A percentile compares a stretch with the other conserved stretches of the same genome.
Evolutionary conservation across 2,888 invertebrate genomes (phyloP).

Genomic region (Coelopa pilipes): DNA sequence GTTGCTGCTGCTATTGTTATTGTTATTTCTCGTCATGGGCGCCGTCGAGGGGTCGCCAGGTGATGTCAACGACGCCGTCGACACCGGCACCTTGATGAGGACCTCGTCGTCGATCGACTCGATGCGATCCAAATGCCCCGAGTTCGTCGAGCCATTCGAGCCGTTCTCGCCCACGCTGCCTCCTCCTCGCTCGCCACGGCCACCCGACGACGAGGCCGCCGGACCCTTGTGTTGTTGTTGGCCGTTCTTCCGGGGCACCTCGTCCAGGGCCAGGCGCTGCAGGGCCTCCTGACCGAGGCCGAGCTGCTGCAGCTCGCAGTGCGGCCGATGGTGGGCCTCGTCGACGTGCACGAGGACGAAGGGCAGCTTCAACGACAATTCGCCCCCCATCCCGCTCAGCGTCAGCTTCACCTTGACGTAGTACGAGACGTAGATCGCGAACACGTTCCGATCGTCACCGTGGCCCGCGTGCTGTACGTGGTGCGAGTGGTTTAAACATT

Average conservation of each 20-base stretch:
- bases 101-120: conserved; percentile 57
- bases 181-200: background rate
- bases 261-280: conserved; percentile 55
- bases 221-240: background rate
- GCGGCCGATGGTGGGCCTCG: conserved; percentile 50
- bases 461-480: conserved; percentile 61
- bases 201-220: background rate
- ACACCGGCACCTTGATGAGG: conserved; percentile 52
- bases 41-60: conserved; percentile 23
- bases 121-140: conserved; percentile 51
- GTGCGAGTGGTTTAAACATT: conserved; percentile 11
- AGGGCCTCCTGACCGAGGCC: conserved; percentile 44
- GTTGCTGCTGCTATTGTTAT: conserved; percentile 26
- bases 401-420: conserved; percentile 88
- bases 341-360: conserved; percentile 79
- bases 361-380: conserved; percentile 81
- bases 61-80: conserved; percentile 38
- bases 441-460: conserved; percentile 81
- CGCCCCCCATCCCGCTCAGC: conserved; percentile 84
- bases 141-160: conserved; percentile 1
- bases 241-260: conserved; percentile 53
- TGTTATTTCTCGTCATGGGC: conserved; percentile 17
- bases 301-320: background rate
- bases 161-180: background rate
- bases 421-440: conserved; percentile 91